phyloP scores from a whole-genome alignment of 1,140 invertebrate species.

The Frieseomelitta varia region DNA sequence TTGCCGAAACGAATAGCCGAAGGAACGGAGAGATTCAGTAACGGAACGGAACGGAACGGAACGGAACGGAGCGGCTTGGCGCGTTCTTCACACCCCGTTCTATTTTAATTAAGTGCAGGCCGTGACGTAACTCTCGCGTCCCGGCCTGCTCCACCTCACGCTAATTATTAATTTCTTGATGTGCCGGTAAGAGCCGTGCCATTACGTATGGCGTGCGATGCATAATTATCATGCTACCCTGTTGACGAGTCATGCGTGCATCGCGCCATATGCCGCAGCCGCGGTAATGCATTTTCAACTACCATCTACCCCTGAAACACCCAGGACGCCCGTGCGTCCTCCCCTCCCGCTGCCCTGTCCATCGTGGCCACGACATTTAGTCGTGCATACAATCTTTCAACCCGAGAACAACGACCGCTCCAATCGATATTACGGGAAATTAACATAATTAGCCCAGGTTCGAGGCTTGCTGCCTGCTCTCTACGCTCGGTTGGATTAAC shows the following conservation, averaged over 20 bases:
- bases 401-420: slow-evolving; percentile 30
- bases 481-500: too few relatives aligned
- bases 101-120: slow-evolving; percentile 75
- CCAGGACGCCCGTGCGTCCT: slow-evolving; percentile 18
- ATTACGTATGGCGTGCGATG: slow-evolving; percentile 80
- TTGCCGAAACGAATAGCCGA: neutral
- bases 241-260: slow-evolving; percentile 80
- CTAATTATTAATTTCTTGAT: slow-evolving; percentile 83
- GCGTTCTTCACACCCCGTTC: slow-evolving; percentile 53
- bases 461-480: neutral
- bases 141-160: slow-evolving; percentile 66
- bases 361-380: slow-evolving; percentile 48
- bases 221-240: slow-evolving; percentile 78
- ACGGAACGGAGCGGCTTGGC: neutral
- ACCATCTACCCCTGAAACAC: slow-evolving; percentile 68
- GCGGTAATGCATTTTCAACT: slow-evolving; percentile 80
- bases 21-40: slow-evolving; percentile 27
- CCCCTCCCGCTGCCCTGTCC: neutral
- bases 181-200: slow-evolving; percentile 76
- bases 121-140: slow-evolving; percentile 57
- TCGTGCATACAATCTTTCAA: slow-evolving; percentile 50
- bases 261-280: slow-evolving; percentile 77
- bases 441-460: slow-evolving; percentile 49
- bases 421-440: slow-evolving; percentile 59
- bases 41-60: too few relatives aligned